phyloP scores from a whole-genome alignment of 2,888 invertebrate genomes.

The Anodontia alba region DNA sequence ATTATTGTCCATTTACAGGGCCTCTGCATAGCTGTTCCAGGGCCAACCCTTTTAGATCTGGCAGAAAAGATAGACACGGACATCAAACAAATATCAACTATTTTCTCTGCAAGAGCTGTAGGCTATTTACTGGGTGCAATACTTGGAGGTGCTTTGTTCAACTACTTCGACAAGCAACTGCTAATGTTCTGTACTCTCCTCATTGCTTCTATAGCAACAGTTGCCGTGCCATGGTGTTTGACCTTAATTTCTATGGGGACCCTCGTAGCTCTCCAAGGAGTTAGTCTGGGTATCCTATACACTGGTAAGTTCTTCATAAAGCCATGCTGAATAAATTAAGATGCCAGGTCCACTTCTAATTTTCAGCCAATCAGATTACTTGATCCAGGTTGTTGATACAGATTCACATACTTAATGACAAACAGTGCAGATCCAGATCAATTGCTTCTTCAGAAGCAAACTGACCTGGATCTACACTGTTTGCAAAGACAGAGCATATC shows the following conservation, averaged over 20 bases:
- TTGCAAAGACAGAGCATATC: no score
- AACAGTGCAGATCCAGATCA: no score
- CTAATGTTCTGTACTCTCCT: slow-evolving; percentile 84
- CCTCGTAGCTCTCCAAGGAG: slow-evolving; percentile 83
- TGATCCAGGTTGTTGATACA: no score
- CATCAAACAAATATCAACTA: slow-evolving; percentile 81
- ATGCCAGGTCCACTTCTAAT: no score
- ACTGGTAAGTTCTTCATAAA: slow-evolving; percentile 70
- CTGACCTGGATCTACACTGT: no score
- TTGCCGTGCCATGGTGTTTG: slow-evolving; percentile 84
- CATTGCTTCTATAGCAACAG: slow-evolving; percentile 83
- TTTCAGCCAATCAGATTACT: no score
- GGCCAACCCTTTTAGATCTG: slow-evolving; percentile 85
- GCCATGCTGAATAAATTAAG: no score
- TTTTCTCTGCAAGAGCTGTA: slow-evolving; percentile 84
- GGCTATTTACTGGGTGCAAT: slow-evolving; percentile 85
- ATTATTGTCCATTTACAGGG: no score
- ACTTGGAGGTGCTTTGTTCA: slow-evolving; percentile 83
- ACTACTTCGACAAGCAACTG: slow-evolving; percentile 83
- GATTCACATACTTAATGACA: no score
- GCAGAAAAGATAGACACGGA: slow-evolving; percentile 79
- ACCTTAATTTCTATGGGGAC: slow-evolving; percentile 79
- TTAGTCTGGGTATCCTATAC: slow-evolving; percentile 84
- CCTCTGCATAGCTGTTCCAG: slow-evolving; percentile 85
- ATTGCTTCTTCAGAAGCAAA: no score